phyloP scores from a whole-genome alignment of 1,140 invertebrate genomes.

The Lordiphosa collinella region DNA sequence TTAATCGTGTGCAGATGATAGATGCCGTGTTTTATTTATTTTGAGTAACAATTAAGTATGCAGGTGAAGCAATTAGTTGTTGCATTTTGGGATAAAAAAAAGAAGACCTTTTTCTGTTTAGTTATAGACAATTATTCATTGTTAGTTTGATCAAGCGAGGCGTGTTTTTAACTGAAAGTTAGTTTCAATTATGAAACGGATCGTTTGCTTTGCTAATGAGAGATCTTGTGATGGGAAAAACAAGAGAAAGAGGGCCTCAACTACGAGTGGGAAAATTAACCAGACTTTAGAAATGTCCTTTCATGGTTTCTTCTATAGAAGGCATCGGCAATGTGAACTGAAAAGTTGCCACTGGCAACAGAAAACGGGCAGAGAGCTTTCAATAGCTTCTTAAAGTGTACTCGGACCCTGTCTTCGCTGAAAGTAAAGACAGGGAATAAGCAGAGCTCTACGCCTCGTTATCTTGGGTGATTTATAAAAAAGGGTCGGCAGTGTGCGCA shows the following conservation, averaged over 20 bases:
- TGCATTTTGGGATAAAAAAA: slow-evolving; percentile 9
- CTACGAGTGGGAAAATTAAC: neutral
- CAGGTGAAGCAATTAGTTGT: slow-evolving; percentile 62
- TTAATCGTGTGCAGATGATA: slow-evolving; percentile 61
- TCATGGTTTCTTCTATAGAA: no score
- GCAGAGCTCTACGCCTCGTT: no score
- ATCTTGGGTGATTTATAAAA: no score
- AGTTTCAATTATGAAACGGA: slow-evolving; percentile 27
- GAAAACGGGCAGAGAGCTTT: no score
- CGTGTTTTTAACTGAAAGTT: slow-evolving; percentile 11
- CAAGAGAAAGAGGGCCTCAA: neutral
- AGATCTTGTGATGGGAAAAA: slow-evolving; percentile 2
- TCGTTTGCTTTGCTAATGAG: slow-evolving; percentile 15
- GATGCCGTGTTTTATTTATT: slow-evolving; percentile 33
- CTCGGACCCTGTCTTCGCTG: no score
- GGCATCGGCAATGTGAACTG: no score
- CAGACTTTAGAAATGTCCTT: no score
- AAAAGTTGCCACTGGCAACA: no score
- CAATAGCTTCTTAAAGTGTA: no score
- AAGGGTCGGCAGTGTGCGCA: no score
- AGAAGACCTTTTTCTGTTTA: slow-evolving; percentile 15
- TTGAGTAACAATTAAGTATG: slow-evolving; percentile 44
- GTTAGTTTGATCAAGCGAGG: slow-evolving; percentile 18
- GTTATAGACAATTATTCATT: slow-evolving; percentile 44
- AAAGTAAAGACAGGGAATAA: no score